Base-by-base conservation (phyloP, 2,888 invertebrate species). In the Synanthedon formicaeformis region DNA sequence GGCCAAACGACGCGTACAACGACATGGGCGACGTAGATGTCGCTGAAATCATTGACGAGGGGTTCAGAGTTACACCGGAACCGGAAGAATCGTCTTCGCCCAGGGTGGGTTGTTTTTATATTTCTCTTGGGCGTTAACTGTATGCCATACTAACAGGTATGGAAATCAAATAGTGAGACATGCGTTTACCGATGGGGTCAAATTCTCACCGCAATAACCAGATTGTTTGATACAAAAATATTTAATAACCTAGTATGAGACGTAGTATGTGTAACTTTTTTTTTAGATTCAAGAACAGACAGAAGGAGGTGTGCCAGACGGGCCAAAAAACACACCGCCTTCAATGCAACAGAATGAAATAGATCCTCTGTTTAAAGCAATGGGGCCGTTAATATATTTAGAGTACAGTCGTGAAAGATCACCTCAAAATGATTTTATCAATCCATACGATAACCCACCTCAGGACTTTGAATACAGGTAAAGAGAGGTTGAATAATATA, bases 401-500 rank as follows among this genome's bases (percentile, higher is more conserved):
- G 73, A 81, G 45, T 78, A 69, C 51, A 56, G 53, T 1, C 85
- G 81, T 57, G 75, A 78, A n/a, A 66, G 85, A 1, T 59, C 77
- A 11, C 77, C 83, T 5, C 68, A 75, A 0, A 52, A 58, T 1
- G 51, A 56, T 0, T 49, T 54, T 34, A 55, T 51, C 2, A 78
- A 81, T 52, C 80, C 83, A 0, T 83, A 78, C 48, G 82, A 81
- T 0, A 73, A 73, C 50, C 78, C 83, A 4, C 85, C 85, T 0
- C 52, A 52, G 1, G 74, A 83, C 55, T 85, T 83, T 56, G 64
- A 85, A 54, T 81, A 81, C 52, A 86, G 86, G 86, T 85, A 51
- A 59, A 27, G 27, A 27, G 5, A 27, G 6, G 27, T 34, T 34
- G 2, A 34, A 34, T 34, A 23, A 23, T 23, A 23, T 23, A 23